A percentile compares a stretch with the other conserved stretches of the same genome.
Evolutionary conservation across 2,113 vertebrate species (phyloP).

Genomic region (Brachionichthys hirsutus): DNA sequence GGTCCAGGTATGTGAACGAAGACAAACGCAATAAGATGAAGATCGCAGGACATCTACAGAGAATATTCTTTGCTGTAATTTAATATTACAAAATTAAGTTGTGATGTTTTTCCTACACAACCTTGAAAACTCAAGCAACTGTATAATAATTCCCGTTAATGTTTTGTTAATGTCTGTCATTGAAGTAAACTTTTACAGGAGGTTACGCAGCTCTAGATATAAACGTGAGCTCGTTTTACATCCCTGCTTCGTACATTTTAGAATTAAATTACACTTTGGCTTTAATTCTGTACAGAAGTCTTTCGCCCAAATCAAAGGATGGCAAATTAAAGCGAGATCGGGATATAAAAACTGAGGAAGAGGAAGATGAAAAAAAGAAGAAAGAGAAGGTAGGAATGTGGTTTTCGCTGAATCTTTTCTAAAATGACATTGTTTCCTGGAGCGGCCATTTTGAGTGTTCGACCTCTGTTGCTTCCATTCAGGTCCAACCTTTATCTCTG

Average conservation of each 20-base stretch:
- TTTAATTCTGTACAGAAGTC: conserved; percentile 71
- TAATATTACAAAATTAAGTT: too few relatives aligned
- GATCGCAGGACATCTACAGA: not conserved
- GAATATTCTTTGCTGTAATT: not conserved
- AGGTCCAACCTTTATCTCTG: conserved; percentile 92
- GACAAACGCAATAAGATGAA: not conserved
- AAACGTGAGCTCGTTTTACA: too few relatives aligned
- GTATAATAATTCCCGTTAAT: not conserved
- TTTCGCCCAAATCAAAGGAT: conserved; percentile 88
- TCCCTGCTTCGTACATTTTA: too few relatives aligned
- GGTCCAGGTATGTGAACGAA: conserved; percentile 79
- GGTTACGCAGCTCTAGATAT: too few relatives aligned
- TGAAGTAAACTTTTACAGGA: too few relatives aligned
- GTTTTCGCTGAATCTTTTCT: conserved; percentile 1
- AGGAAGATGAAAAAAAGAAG: conserved; percentile 87
- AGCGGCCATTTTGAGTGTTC: conserved; percentile 8
- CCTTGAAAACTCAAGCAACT: not conserved
- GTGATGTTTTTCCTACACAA: not conserved
- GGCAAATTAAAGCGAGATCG: conserved; percentile 85
- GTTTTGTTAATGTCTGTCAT: not conserved
- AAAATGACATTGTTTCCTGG: not conserved
- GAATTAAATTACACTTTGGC: not conserved
- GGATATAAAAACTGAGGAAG: conserved; percentile 87
- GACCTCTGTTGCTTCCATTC: not conserved
- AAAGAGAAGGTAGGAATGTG: conserved; percentile 80